Conservation (phyloP, 2,888 invertebrate genomes). For the Drosophila demipolita region DNA sequence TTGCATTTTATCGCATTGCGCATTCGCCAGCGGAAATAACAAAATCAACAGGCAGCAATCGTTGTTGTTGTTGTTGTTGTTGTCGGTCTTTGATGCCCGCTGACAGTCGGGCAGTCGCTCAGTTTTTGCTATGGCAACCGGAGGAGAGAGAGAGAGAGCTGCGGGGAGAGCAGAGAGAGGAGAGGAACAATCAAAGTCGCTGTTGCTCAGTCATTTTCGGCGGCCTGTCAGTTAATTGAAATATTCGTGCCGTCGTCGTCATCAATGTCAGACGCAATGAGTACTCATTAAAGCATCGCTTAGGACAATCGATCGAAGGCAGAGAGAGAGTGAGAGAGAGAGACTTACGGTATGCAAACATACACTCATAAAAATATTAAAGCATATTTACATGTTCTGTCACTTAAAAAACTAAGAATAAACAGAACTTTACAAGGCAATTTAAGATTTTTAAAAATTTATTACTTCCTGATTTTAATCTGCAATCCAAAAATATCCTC, state of each 20-base stretch:
- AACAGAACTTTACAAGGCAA: neutral
- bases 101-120: conserved; percentile 66
- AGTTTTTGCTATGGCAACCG: conserved; percentile 36
- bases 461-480: neutral
- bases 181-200: neutral
- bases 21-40: conserved; percentile 70
- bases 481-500: neutral
- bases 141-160: neutral
- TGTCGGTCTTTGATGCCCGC: conserved; percentile 56
- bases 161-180: neutral
- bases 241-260: conserved; percentile 69
- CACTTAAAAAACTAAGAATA: neutral
- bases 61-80: conserved; percentile 44
- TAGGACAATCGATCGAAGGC: conserved; percentile 30
- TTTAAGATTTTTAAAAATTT: neutral
- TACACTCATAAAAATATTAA: neutral
- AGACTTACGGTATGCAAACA: neutral
- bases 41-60: conserved; percentile 57
- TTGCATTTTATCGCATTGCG: conserved; percentile 80
- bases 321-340: too few species aligned
- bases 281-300: conserved; percentile 66
- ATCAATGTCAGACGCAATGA: conserved; percentile 51
- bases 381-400: neutral
- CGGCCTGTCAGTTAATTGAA: conserved; percentile 76
- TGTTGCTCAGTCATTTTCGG: conserved; percentile 72